These are phyloP conservation scores for Macrostomum lignano DNA, from an alignment of 1,140 invertebrate species.

Conservation along the genomic window DNA sequence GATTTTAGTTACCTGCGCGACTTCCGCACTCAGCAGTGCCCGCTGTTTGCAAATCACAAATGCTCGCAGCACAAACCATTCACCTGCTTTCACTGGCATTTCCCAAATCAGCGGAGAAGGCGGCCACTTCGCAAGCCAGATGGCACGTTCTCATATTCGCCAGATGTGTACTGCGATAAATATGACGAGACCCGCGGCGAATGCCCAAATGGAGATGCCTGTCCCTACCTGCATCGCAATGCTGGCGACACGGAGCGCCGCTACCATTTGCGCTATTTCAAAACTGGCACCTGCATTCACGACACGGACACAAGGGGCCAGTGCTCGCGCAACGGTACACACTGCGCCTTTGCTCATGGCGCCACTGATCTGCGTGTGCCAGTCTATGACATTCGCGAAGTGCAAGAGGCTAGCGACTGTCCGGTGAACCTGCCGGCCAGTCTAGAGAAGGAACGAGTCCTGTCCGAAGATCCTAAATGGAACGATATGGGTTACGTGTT, in stretches of 20 bases:
- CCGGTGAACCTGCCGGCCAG: conserved; percentile 8
- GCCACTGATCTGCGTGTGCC: conserved; percentile 68
- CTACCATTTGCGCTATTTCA: conserved; percentile 88
- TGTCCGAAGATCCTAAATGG: conserved; percentile 96
- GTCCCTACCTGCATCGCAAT: conserved; percentile 69
- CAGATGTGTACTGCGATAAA: conserved; percentile 92
- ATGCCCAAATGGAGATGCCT: conserved; percentile 77
- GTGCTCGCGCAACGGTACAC: conserved; percentile 75
- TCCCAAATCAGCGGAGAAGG: conserved; percentile 83
- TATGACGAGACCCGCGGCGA: conserved; percentile 92
- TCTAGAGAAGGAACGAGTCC: conserved; percentile 33
- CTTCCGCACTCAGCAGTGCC: conserved; percentile 92
- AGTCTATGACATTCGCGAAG: conserved; percentile 62
- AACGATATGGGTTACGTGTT: conserved; percentile 32
- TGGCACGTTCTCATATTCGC: conserved; percentile 89
- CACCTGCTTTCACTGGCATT: conserved; percentile 99
- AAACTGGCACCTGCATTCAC: conserved; percentile 92
- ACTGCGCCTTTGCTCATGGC: conserved; percentile 89
- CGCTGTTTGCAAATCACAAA: conserved; percentile 91
- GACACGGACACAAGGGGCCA: conserved; percentile 74
- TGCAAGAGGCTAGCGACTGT: conserved; percentile 28
- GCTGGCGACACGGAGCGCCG: conserved; percentile 83
- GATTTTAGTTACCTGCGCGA: conserved; percentile 51
- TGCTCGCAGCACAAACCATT: conserved; percentile 95
- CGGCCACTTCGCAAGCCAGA: conserved; percentile 69